phyloP scores from a whole-genome alignment of 2,113 vertebrate genomes.

The Gnathonemus echidnorhynchus region DNA sequence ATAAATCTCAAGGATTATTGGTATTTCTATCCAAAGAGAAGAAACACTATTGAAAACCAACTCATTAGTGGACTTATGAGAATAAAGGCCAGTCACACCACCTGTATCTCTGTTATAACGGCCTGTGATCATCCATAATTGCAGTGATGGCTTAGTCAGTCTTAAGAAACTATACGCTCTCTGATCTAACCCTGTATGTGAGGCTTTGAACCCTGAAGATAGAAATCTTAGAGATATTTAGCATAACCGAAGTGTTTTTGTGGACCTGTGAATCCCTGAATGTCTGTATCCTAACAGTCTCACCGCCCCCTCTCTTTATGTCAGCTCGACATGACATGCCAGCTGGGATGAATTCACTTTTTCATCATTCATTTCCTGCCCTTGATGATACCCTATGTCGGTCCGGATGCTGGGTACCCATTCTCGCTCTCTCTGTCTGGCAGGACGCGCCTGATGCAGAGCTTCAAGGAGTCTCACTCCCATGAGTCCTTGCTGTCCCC shows the following conservation, averaged over 20 bases:
- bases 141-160: background rate
- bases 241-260: background rate
- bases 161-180: background rate
- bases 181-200: background rate
- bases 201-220: background rate
- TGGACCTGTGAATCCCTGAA: background rate
- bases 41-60: background rate
- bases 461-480: slow-evolving; percentile 92
- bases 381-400: background rate
- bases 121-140: background rate
- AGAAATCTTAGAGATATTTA: background rate
- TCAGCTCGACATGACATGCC: background rate
- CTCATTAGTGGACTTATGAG: background rate
- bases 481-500: slow-evolving; percentile 90
- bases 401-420: background rate
- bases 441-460: slow-evolving; percentile 90
- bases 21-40: background rate
- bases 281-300: background rate
- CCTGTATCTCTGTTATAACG: background rate
- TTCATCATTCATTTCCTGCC: background rate
- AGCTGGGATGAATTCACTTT: background rate
- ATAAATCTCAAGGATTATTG: background rate
- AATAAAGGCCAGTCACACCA: background rate
- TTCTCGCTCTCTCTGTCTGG: slow-evolving; percentile 24
- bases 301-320: slow-evolving; percentile 10